phyloP scores from a whole-genome alignment of 2,113 vertebrate species.

The Electrona antarctica region DNA sequence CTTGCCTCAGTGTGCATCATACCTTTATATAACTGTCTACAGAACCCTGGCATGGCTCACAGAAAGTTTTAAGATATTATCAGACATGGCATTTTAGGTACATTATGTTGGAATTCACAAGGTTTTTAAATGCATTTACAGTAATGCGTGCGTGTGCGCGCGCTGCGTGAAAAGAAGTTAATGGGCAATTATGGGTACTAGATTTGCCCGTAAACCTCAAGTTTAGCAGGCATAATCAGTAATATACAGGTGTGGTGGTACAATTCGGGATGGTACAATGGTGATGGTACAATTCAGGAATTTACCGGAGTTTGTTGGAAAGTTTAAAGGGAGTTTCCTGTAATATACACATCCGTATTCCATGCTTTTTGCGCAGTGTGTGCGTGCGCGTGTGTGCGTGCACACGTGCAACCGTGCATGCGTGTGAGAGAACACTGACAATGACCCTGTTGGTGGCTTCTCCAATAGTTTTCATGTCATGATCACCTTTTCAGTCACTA shows the following conservation, averaged over 20 bases:
- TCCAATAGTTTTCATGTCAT: neutral
- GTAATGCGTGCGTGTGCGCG: too few relatives aligned
- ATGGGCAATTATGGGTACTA: too few relatives aligned
- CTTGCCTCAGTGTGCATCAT: neutral
- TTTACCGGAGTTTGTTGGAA: too few relatives aligned
- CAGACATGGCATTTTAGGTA: constrained; percentile 17
- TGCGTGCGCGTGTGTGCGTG: neutral
- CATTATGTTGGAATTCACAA: constrained; percentile 43
- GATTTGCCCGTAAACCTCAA: too few relatives aligned
- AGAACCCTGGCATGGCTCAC: neutral
- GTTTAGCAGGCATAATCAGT: too few relatives aligned
- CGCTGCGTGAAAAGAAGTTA: neutral
- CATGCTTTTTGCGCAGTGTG: neutral
- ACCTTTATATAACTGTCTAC: neutral
- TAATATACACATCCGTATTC: too few relatives aligned
- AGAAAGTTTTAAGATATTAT: neutral
- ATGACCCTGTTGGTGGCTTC: too few relatives aligned
- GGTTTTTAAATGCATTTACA: constrained; percentile 17
- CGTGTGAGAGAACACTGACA: neutral
- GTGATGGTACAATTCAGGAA: too few relatives aligned
- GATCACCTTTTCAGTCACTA: constrained; percentile 1
- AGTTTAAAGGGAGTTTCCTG: too few relatives aligned
- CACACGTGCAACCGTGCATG: too few relatives aligned
- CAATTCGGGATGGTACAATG: too few relatives aligned
- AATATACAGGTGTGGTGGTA: too few relatives aligned